Percentiles rank a stretch among this genome's conserved stretches.
These are phyloP conservation scores for Lasius fuliginosus DNA, from an alignment of 2,888 invertebrate genomes.

Conservation along the genomic window DNA sequence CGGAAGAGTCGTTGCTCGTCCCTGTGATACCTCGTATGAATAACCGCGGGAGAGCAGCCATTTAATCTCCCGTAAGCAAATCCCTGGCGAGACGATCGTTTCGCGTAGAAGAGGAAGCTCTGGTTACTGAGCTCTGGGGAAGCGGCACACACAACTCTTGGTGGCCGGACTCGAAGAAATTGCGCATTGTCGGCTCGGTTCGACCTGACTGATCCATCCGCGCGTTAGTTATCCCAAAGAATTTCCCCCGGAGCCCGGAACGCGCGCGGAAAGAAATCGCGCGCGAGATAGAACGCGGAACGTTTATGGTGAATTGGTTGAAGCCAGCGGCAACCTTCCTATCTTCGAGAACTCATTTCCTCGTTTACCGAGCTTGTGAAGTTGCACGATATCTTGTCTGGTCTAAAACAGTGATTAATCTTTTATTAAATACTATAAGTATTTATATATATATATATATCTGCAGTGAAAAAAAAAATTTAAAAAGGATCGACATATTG, in stretches of 20 bases:
- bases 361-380: constrained; percentile 3
- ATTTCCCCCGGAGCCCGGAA: constrained; percentile 4
- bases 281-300: constrained; percentile 15
- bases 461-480: not conserved
- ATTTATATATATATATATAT: no score
- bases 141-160: not conserved
- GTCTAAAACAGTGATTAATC: not conserved
- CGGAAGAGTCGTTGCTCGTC: constrained; percentile 15
- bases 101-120: constrained; percentile 38
- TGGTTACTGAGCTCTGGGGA: constrained; percentile 21
- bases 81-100: constrained; percentile 11
- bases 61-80: constrained; percentile 47
- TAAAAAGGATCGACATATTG: not conserved
- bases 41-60: constrained; percentile 33
- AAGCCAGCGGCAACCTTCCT: not conserved
- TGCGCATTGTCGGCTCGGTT: not conserved
- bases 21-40: constrained; percentile 10
- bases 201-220: not conserved
- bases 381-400: not conserved
- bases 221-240: constrained; percentile 6
- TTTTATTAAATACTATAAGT: not conserved
- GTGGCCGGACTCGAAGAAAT: not conserved
- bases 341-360: not conserved
- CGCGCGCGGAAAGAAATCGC: constrained; percentile 3
- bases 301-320: constrained; percentile 1